phyloP scores from a whole-genome alignment of 2,797 vertebrate genomes.

The Pteronotus mesoamericanus region DNA sequence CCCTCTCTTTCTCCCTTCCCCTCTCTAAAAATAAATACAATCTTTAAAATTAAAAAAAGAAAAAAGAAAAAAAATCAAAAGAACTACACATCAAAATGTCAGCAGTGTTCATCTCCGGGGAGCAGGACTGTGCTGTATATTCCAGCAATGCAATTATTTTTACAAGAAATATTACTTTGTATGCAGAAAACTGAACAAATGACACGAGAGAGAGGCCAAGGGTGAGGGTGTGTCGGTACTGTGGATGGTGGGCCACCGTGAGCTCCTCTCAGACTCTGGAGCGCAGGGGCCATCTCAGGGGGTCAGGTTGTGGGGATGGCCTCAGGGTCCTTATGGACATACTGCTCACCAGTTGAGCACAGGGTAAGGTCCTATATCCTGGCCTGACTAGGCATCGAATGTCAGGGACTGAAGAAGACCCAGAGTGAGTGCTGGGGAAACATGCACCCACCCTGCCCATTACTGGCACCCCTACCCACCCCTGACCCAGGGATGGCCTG shows the following conservation, averaged over 20 bases:
- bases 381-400: not conserved
- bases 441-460: too few relatives aligned
- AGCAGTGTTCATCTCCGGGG: too few relatives aligned
- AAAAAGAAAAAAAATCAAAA: not conserved
- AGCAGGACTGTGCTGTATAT: not conserved
- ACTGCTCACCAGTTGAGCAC: accelerated
- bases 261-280: not conserved
- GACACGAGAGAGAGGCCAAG: not conserved
- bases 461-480: too few relatives aligned
- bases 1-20: too few relatives aligned
- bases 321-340: not conserved
- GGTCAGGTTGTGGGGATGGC: too few relatives aligned
- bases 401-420: not conserved
- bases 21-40: too few relatives aligned
- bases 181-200: not conserved
- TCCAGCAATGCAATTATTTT: not conserved
- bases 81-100: too few relatives aligned
- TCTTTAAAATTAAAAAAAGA: too few relatives aligned
- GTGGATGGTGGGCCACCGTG: accelerated
- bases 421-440: not conserved
- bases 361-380: not conserved
- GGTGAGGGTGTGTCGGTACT: not conserved
- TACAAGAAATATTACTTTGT: not conserved
- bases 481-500: not conserved
- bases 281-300: accelerated